Evolutionary conservation across 1,140 invertebrate species (phyloP).

Genomic region (Aphis craccivora): DNA sequence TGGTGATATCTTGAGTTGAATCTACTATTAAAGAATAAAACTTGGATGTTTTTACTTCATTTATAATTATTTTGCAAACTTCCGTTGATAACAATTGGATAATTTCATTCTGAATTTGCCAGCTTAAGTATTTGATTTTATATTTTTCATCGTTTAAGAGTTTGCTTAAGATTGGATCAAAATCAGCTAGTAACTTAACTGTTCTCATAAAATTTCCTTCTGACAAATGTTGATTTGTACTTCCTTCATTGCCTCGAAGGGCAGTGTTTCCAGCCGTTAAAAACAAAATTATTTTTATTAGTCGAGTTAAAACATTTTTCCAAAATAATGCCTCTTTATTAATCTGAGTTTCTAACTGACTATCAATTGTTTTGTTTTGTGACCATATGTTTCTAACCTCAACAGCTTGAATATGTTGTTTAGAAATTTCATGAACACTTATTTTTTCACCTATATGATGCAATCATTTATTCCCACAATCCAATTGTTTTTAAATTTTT

Average conservation of each 20-base stretch:
- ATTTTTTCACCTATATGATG: constrained; percentile 23
- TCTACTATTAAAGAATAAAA: constrained; percentile 25
- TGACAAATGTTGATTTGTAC: neutral
- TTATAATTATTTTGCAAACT: neutral
- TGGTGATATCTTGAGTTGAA: constrained; percentile 29
- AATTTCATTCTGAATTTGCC: constrained; percentile 38
- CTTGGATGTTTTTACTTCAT: neutral
- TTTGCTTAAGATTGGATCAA: constrained; percentile 30
- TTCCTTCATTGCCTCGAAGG: neutral
- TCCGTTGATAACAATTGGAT: constrained; percentile 20
- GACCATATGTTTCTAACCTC: neutral
- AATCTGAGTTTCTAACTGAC: constrained; percentile 18
- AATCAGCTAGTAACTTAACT: constrained; percentile 10
- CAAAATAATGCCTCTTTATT: constrained; percentile 27
- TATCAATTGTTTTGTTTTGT: constrained; percentile 35
- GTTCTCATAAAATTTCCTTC: constrained; percentile 31
- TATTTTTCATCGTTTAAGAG: neutral
- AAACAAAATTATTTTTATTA: constrained; percentile 42
- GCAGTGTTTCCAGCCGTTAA: constrained; percentile 9
- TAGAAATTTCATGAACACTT: neutral
- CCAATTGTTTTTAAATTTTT: neutral
- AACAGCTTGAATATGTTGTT: neutral
- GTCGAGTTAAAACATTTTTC: constrained; percentile 22
- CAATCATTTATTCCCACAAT: neutral
- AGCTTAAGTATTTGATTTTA: constrained; percentile 19